Percentiles rank a stretch among this genome's conserved stretches.
Conservation (phyloP, 2,888 invertebrate genomes). For the Hyppa rectilinea region DNA sequence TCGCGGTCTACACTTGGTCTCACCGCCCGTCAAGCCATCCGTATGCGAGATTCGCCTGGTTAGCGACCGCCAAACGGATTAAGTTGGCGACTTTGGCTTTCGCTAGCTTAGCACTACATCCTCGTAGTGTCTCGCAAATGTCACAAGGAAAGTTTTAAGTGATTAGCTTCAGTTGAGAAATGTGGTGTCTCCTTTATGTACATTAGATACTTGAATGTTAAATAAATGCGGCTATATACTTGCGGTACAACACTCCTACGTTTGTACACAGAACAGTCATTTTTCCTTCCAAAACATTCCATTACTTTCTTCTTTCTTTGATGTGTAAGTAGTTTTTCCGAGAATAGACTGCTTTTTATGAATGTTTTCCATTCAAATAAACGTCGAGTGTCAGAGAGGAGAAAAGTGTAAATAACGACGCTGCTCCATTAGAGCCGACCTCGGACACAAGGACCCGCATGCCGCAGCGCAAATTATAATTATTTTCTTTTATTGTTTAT, state of each 20-base stretch:
- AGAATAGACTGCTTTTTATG: slow-evolving; percentile 11
- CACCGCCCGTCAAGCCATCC: slow-evolving; percentile 39
- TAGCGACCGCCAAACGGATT: slow-evolving; percentile 64
- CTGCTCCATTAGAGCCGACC: slow-evolving; percentile 30
- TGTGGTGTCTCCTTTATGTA: slow-evolving; percentile 1
- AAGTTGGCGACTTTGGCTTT: slow-evolving; percentile 58
- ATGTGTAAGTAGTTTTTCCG: slow-evolving; percentile 18
- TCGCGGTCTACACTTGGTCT: slow-evolving; percentile 43
- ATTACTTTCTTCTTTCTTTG: slow-evolving; percentile 36
- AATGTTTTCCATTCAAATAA: slow-evolving; percentile 29
- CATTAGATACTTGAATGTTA: background rate
- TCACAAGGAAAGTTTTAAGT: slow-evolving; percentile 49
- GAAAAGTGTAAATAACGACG: slow-evolving; percentile 29
- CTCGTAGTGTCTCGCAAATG: slow-evolving; percentile 28
- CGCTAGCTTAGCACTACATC: slow-evolving; percentile 53
- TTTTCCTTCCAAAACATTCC: slow-evolving; percentile 3
- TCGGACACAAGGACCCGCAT: slow-evolving; percentile 38
- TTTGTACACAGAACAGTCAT: background rate
- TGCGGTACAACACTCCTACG: background rate
- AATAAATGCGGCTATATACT: background rate
- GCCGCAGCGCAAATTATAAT: slow-evolving; percentile 55
- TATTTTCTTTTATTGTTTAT: slow-evolving; percentile 64
- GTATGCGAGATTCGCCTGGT: slow-evolving; percentile 53
- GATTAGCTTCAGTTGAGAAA: slow-evolving; percentile 36
- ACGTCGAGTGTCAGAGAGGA: slow-evolving; percentile 23